Base-by-base conservation (phyloP, 2,888 invertebrate species). In the Stenichneumon culpator region DNA sequence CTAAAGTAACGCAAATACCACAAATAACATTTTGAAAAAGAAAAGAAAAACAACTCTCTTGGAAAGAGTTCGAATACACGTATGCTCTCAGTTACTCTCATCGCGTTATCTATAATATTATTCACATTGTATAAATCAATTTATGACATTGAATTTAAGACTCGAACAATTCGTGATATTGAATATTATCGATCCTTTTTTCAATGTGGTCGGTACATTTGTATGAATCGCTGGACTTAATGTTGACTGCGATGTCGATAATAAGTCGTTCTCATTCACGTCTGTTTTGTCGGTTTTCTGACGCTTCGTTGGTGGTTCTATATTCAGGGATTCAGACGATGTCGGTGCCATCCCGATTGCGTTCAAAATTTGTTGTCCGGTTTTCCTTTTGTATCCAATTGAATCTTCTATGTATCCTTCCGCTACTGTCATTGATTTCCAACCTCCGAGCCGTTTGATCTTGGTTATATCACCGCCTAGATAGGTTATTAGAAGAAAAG, bases 391-490 rank as follows among this genome's bases (percentile, higher is more conserved):
- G 32, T 77, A 77, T 16, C 68, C 68, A 9, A 77, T n/a, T n/a
- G 74, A 74, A 4, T 47, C 68, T 50, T 77, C 47, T 9, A 68
- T 68, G 16, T 68, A 68, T 47, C 68, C 68, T 25, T 68, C 47
- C 47, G 68, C 68, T 11, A 68, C 68, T 68, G 68, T 44, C 9
- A 50, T 68, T 2, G 68, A 68, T 25, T 47, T 47, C 68, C 68
- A 47, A 47, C 68, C 16, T 22, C 68, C 68, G 25, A 47, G 68
- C 11, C 68, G n/a, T 47, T 68, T 77, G 16, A 74, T 74, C 25
- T 74, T 60, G n/a, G 74, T 74, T 60, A 74, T 74, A 60, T 74
- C 32, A 16, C 11, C 74, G 11, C 74, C 74, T 74, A 50, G 39
- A 65, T 32, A 36, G 16, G 36, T 28, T n/a, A 65, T 65, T 65